Evolutionary conservation across 1,140 invertebrate genomes (phyloP).

Genomic region (Macrostomum lignano): DNA sequence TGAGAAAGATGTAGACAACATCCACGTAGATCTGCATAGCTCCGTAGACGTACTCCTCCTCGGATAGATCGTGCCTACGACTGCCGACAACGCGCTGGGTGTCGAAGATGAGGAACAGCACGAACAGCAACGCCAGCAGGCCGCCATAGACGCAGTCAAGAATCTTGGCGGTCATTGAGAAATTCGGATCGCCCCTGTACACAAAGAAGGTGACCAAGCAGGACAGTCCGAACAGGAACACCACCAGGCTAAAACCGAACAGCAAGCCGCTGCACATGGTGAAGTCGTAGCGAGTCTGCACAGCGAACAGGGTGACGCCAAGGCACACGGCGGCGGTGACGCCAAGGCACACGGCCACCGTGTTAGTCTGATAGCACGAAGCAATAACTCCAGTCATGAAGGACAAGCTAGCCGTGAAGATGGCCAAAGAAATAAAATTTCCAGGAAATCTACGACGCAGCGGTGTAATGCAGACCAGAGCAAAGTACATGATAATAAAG

Average conservation of each 20-base stretch:
- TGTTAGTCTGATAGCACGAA: conserved; percentile 6
- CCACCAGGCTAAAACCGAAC: conserved; percentile 28
- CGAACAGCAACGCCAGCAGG: no score
- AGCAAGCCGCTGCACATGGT: conserved; percentile 32
- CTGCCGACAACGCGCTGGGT: conserved; percentile 41
- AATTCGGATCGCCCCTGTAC: no score
- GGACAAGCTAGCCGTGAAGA: conserved; percentile 31
- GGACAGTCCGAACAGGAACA: conserved; percentile 30
- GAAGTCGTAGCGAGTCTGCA: conserved; percentile 36
- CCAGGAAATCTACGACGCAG: no score
- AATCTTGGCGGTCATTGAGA: no score
- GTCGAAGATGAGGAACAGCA: conserved; percentile 32
- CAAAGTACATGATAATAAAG: no score
- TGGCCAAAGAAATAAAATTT: no score
- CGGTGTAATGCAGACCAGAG: no score
- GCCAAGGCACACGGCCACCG: conserved; percentile 28
- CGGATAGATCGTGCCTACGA: conserved; percentile 33
- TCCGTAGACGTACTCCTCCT: conserved; percentile 38
- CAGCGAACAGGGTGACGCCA: conserved; percentile 30
- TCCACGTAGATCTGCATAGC: conserved; percentile 37
- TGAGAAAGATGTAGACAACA: conserved; percentile 37
- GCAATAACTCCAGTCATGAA: conserved; percentile 28
- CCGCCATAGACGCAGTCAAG: no score
- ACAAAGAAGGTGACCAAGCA: conserved; percentile 16
- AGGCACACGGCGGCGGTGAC: conserved; percentile 31